Evolutionary conservation across 2,113 vertebrate species (phyloP).

Genomic region (Seriola rivoliana): DNA sequence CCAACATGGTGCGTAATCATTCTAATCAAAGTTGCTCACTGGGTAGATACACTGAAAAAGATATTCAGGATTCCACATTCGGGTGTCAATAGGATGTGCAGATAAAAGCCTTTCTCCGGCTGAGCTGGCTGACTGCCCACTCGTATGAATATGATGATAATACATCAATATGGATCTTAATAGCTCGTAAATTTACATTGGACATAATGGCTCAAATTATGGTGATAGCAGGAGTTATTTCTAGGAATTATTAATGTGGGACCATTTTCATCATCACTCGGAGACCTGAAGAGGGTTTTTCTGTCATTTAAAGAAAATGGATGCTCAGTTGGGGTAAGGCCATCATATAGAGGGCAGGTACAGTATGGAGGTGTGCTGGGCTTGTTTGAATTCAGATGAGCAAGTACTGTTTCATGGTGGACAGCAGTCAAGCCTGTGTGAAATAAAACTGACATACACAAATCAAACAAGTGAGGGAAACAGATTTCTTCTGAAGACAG

Average conservation of each 20-base stretch:
- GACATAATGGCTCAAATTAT: constrained; percentile 6
- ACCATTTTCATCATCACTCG: neutral
- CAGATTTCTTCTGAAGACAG: constrained; percentile 73
- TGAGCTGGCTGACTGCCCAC: neutral
- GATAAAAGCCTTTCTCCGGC: constrained; percentile 1
- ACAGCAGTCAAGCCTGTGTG: constrained; percentile 8
- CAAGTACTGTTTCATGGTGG: neutral
- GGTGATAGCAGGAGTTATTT: neutral
- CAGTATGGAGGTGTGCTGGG: constrained; percentile 7
- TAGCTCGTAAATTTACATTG: constrained; percentile 2
- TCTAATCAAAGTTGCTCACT: neutral
- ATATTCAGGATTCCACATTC: neutral
- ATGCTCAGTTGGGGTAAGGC: neutral
- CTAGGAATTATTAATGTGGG: neutral
- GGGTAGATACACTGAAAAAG: neutral
- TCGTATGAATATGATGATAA: neutral
- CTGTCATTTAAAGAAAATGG: neutral
- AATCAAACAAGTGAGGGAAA: constrained; percentile 52
- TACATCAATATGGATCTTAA: constrained; percentile 12
- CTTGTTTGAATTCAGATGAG: constrained; percentile 1
- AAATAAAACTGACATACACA: constrained; percentile 56
- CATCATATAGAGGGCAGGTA: neutral
- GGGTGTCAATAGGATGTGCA: neutral
- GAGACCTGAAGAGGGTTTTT: neutral
- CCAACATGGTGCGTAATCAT: neutral